Evolutionary conservation across 2,113 vertebrate species (phyloP), one percentile per base, ranked within the genome.

Genomic region (Lasiurus borealis): DNA sequence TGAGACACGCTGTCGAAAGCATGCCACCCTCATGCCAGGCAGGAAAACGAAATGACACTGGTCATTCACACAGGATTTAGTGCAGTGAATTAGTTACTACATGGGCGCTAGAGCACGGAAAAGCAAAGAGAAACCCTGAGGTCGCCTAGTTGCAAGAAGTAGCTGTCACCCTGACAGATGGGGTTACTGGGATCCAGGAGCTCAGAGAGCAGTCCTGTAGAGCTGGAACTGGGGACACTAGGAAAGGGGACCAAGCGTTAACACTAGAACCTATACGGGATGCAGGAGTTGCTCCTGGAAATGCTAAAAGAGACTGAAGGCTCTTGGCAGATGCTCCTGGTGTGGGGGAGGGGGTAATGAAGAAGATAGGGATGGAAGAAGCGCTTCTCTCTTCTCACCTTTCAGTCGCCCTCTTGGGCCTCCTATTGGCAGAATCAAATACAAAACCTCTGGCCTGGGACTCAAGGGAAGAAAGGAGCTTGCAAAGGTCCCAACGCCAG

Each of bases 211-310:
- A 9, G 18, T 25, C 48, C 59, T 52, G 5, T 36, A 25, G 36
- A 86, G 52, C 3, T 27, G 46, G 81, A 15, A 3, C 57, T n/a
- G 1, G 1, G 14, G n/a, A 6, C 12, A 6, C 7, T 6, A 0
- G 50, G 52, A 54, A 40, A 52, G n/a, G 48, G 2, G 25, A 21
- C 59, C 69, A 21, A 3, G 21, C 48, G 10, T 68, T 52, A n/a
- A 40, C 29, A 8, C 52, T 52, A 9, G 52, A 76, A 48, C 25
- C 73, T 72, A 76, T 18, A 7, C 7, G 23, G 6, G 11, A 15
- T 44, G n/a, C 31, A 54, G 66, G 50, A 31, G 18, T 36, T 23
- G 46, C n/a, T 31, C 69, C 78, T 1, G 1, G 71, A 71, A 81
- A 59, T 13, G 14, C 4, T 18, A 7, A 57, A 4, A 36, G 62